Evolutionary conservation across 92 coral and sea anemone species (phyloP).

Genomic region (Zoanthus sociatus): DNA sequence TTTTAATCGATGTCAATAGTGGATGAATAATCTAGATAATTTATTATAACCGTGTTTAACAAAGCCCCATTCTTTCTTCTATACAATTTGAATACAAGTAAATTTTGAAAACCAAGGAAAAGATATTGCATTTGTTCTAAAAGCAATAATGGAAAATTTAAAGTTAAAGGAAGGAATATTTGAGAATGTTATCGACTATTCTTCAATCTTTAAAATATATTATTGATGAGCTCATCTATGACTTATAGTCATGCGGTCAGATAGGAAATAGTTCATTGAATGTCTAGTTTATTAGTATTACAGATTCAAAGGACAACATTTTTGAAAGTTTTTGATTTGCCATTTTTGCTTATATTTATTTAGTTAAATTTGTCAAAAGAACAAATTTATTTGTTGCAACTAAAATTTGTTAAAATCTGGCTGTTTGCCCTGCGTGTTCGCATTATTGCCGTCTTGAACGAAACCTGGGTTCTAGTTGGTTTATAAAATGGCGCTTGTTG

Average conservation of each 20-base stretch:
- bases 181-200: background rate
- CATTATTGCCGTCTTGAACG: background rate
- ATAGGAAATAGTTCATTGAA: background rate
- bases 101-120: background rate
- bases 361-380: background rate
- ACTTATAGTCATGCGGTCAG: background rate
- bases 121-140: background rate
- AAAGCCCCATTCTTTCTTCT: background rate
- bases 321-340: background rate
- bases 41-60: background rate
- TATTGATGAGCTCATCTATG: background rate
- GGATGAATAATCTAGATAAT: conserved; percentile 2
- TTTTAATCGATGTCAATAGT: background rate
- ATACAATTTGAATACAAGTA: background rate
- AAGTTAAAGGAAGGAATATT: background rate
- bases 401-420: background rate
- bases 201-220: background rate
- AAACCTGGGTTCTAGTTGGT: conserved; percentile 38
- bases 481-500: conserved; percentile 27
- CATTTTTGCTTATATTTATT: background rate
- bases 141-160: background rate
- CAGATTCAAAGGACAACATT: background rate
- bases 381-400: background rate
- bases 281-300: background rate
- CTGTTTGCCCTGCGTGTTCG: background rate